Percentiles rank a stretch among this genome's conserved stretches.
Conservation (phyloP, 2,797 vertebrate species). For the Euthynnus affinis region DNA sequence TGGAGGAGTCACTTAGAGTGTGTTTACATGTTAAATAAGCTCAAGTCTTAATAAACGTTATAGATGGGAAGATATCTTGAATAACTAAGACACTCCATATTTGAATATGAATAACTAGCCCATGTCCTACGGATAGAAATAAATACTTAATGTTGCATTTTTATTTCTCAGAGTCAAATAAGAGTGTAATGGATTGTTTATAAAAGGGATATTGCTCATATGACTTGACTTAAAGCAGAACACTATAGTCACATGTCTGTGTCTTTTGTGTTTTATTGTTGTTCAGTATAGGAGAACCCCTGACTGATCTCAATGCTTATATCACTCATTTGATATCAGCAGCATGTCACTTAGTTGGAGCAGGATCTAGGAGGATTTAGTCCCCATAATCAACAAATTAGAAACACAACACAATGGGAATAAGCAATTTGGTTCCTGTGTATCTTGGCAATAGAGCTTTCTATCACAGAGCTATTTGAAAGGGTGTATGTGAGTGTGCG, state of each 20-base stretch:
- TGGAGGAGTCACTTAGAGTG: neutral
- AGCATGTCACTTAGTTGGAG: slow-evolving; percentile 30
- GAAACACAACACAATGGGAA: slow-evolving; percentile 46
- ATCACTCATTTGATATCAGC: slow-evolving; percentile 15
- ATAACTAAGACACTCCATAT: neutral
- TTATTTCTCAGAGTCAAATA: neutral
- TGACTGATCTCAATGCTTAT: slow-evolving; percentile 17
- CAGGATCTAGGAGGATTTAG: slow-evolving; percentile 46
- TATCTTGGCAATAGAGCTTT: slow-evolving; percentile 50
- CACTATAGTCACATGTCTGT: neutral
- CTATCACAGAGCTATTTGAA: slow-evolving; percentile 36
- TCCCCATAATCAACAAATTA: slow-evolving; percentile 56
- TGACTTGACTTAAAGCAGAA: neutral
- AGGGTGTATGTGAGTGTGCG: slow-evolving; percentile 18
- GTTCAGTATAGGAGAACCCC: slow-evolving; percentile 28
- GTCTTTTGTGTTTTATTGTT: slow-evolving; percentile 7
- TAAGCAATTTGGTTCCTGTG: slow-evolving; percentile 51
- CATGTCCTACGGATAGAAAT: neutral
- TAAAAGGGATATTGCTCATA: neutral
- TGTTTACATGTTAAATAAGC: slow-evolving; percentile 11
- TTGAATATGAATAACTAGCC: neutral
- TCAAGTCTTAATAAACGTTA: slow-evolving; percentile 1
- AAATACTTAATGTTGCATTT: slow-evolving; percentile 8
- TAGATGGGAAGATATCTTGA: neutral
- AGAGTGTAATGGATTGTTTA: neutral